Evolutionary conservation across 2,888 invertebrate genomes (phyloP).

Genomic region (Drosophila leonis): DNA sequence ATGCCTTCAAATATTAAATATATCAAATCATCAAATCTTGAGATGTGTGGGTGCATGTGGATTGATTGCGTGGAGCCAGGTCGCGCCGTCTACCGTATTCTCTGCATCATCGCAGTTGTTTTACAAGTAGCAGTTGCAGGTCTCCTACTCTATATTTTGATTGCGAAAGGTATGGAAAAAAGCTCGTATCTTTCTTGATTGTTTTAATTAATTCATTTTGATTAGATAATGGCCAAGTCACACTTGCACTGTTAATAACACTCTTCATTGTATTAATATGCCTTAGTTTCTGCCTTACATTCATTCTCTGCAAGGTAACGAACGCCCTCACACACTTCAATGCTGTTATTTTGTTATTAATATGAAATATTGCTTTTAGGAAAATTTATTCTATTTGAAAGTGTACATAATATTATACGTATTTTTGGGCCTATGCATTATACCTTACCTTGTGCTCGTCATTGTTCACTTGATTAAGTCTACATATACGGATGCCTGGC

Average conservation of each 20-base stretch:
- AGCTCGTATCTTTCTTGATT: neutral
- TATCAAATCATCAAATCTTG: neutral
- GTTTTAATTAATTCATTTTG: neutral
- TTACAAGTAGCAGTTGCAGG: neutral
- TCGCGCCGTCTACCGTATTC: neutral
- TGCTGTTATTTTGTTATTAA: neutral
- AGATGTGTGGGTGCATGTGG: neutral
- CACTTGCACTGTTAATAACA: neutral
- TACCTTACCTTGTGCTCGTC: neutral
- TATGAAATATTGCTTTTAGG: neutral
- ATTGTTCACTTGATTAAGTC: accelerated
- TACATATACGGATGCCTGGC: neutral
- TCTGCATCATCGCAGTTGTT: neutral
- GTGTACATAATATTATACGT: neutral
- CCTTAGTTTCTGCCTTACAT: neutral
- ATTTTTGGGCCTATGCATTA: neutral
- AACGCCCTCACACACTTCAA: neutral
- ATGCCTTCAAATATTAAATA: slow-evolving; percentile 2
- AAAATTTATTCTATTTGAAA: neutral
- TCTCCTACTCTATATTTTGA: neutral
- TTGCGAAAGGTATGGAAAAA: neutral
- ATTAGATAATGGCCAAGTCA: neutral
- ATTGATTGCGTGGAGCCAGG: neutral
- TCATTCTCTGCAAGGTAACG: neutral
- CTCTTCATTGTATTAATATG: neutral